Conservation (phyloP, 2,888 invertebrate genomes). For the Mesochorus sp. region DNA sequence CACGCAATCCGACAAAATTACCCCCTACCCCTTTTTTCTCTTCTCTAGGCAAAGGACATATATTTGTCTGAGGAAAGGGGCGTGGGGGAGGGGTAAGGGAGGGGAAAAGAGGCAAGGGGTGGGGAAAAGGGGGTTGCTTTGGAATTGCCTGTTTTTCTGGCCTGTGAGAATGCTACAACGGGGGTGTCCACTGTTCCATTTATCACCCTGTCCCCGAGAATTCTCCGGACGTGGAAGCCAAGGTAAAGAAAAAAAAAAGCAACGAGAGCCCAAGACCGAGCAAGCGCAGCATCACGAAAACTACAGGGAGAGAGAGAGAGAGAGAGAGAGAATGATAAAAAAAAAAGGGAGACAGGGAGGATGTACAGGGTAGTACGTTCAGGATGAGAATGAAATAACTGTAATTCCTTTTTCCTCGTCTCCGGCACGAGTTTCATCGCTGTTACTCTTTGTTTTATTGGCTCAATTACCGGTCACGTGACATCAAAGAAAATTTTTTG, state of each 20-base stretch:
- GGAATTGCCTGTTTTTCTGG: slow-evolving; percentile 61
- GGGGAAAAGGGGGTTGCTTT: slow-evolving; percentile 2
- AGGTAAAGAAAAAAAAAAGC: slow-evolving; percentile 13
- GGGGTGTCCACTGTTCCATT: slow-evolving; percentile 65
- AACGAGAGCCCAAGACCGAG: slow-evolving; percentile 1
- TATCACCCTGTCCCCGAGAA: slow-evolving; percentile 60
- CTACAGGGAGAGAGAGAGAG: slow-evolving; percentile 21
- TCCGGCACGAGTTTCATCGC: slow-evolving; percentile 25
- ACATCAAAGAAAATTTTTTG: too few species aligned
- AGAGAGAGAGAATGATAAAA: background rate
- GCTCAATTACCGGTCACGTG: slow-evolving; percentile 44
- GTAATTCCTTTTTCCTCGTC: slow-evolving; percentile 40
- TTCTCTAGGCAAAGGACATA: background rate
- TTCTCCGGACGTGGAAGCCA: slow-evolving; percentile 29
- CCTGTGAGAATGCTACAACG: slow-evolving; percentile 3
- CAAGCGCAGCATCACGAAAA: slow-evolving; percentile 19
- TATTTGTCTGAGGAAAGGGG: background rate
- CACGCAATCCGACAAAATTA: slow-evolving; percentile 65
- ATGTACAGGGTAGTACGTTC: slow-evolving; percentile 10
- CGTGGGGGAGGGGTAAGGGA: background rate
- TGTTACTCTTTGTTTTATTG: slow-evolving; percentile 27
- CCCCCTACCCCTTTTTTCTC: slow-evolving; percentile 13
- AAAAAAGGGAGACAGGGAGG: background rate
- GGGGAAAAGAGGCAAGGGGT: background rate
- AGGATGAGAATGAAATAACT: slow-evolving; percentile 40